A percentile compares a stretch with the other conserved stretches of the same genome.
Evolutionary conservation across 2,797 vertebrate genomes (phyloP).

Genomic region (Pteronotus mesoamericanus): DNA sequence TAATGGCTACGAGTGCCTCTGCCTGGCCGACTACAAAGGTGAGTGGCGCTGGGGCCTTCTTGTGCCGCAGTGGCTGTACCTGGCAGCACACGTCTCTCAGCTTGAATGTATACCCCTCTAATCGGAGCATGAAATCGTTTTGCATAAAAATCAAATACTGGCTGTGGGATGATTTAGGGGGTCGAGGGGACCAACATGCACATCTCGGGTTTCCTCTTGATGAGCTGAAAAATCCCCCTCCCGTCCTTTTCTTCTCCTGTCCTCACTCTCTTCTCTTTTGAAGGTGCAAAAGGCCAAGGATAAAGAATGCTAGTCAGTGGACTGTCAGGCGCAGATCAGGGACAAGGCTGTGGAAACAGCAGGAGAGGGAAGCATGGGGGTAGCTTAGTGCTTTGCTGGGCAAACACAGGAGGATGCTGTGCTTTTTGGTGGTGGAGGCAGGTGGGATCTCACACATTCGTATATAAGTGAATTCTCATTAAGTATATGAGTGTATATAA

Average conservation of each 20-base stretch:
- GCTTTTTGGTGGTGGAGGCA: not conserved
- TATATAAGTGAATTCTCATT: not conserved
- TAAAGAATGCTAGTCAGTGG: no score
- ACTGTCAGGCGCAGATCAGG: not conserved
- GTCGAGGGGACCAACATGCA: not conserved
- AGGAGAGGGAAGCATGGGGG: not conserved
- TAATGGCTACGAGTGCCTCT: conserved; percentile 93
- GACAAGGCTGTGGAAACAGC: rapidly evolving
- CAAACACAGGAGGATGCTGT: rapidly evolving
- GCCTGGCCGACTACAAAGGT: conserved; percentile 95
- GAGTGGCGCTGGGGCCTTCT: not conserved
- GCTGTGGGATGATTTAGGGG: not conserved
- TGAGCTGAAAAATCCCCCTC: not conserved
- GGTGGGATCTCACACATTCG: not conserved
- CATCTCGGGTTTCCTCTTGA: not conserved
- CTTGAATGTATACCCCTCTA: not conserved
- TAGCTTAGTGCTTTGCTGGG: rapidly evolving
- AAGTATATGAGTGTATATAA: no score
- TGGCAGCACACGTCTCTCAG: not conserved
- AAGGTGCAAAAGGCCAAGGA: not conserved
- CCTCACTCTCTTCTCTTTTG: not conserved
- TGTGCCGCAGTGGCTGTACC: rapidly evolving
- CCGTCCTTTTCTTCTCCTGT: not conserved
- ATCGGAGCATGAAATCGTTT: not conserved
- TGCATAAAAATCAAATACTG: not conserved